A percentile compares a stretch with the other conserved stretches of the same genome.
phyloP scores from a whole-genome alignment of 2,797 vertebrate species.

The Rhinatrema bivittatum region DNA sequence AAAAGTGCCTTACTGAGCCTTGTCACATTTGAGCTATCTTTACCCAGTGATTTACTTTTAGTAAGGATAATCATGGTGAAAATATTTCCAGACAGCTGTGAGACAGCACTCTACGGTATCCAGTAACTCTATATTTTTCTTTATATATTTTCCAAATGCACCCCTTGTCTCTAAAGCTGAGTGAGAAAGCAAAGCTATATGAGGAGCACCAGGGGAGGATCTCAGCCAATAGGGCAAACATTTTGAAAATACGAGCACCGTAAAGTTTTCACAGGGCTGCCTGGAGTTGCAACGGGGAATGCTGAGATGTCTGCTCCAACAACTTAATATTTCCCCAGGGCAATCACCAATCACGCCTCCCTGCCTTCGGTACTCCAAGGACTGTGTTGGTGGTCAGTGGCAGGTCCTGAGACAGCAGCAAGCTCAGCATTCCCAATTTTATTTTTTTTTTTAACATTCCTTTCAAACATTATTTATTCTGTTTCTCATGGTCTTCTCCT shows the following conservation, averaged over 20 bases:
- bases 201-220: too few relatives aligned
- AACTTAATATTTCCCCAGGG: constrained; percentile 6
- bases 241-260: too few relatives aligned
- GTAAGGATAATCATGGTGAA: constrained; percentile 93
- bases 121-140: constrained; percentile 95
- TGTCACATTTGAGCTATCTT: constrained; percentile 96
- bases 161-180: constrained; percentile 58
- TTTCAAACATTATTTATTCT: too few relatives aligned
- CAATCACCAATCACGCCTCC: constrained; percentile 30
- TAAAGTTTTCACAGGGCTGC: too few relatives aligned
- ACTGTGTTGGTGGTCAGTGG: constrained; percentile 27
- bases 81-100: constrained; percentile 96
- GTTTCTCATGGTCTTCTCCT: too few relatives aligned
- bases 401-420: constrained; percentile 18
- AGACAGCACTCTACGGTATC: constrained; percentile 77
- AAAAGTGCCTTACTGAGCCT: constrained; percentile 75
- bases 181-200: constrained; percentile 36
- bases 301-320: constrained; percentile 11
- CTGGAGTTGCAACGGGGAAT: constrained; percentile 16
- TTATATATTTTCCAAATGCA: constrained; percentile 88
- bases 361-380: too few relatives aligned
- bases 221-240: too few relatives aligned
- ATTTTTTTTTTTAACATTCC: constrained; percentile 28
- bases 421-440: constrained; percentile 50
- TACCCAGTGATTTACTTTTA: constrained; percentile 94